Percentiles rank a stretch among this genome's conserved stretches.
These are phyloP conservation scores for Triplophysa yarkandensis DNA, from an alignment of 2,797 vertebrate genomes.

Conservation along the genomic window DNA sequence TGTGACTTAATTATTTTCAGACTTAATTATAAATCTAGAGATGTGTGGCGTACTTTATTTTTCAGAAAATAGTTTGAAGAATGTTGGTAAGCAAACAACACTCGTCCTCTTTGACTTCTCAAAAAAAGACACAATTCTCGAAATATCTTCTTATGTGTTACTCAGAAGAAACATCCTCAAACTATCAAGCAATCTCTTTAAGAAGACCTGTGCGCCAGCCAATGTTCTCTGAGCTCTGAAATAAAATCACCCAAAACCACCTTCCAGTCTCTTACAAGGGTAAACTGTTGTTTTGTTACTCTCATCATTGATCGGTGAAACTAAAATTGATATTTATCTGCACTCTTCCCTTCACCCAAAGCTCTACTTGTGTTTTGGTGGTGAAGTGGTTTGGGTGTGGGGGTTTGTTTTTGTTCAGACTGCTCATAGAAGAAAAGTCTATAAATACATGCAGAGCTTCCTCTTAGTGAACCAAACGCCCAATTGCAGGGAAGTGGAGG, in stretches of 20 bases:
- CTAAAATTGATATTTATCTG: constrained; percentile 42
- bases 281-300: constrained; percentile 58
- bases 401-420: constrained; percentile 76
- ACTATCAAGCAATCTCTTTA: too few species aligned
- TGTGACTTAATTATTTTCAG: too few species aligned
- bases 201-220: too few species aligned
- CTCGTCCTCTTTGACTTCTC: too few species aligned
- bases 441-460: constrained; percentile 79
- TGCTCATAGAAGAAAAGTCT: constrained; percentile 75
- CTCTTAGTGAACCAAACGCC: constrained; percentile 68
- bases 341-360: constrained; percentile 7
- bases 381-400: constrained; percentile 35
- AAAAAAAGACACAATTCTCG: too few species aligned
- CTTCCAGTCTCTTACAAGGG: constrained; percentile 25
- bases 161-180: too few species aligned
- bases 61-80: too few species aligned
- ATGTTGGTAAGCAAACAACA: too few species aligned
- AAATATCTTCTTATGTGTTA: too few species aligned
- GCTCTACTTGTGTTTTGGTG: constrained; percentile 23
- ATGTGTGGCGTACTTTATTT: too few species aligned
- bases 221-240: constrained; percentile 11
- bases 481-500: constrained; percentile 71
- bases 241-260: constrained; percentile 49
- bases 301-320: constrained; percentile 55
- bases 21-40: too few species aligned